Conservation (phyloP, 2,797 vertebrate species). For the Acomys russatus region DNA sequence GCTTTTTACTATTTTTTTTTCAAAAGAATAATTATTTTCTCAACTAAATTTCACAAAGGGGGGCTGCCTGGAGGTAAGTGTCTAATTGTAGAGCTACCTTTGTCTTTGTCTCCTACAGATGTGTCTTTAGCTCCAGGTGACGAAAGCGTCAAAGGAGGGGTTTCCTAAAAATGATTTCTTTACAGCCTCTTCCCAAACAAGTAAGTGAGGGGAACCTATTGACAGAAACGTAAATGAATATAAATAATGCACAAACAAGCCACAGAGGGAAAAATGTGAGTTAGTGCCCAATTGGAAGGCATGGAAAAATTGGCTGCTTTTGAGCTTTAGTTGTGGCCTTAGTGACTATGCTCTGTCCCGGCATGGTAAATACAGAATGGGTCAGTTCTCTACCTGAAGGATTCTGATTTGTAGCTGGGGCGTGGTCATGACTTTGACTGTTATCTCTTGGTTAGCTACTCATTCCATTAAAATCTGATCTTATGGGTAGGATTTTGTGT, state of each 20-base stretch:
- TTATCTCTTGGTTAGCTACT: background rate
- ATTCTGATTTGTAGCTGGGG: background rate
- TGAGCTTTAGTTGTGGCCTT: background rate
- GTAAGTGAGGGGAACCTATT: background rate
- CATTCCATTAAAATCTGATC: slow-evolving; percentile 39
- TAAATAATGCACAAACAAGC: background rate
- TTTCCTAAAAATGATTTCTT: slow-evolving; percentile 56
- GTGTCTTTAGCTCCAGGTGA: background rate
- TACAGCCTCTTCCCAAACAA: background rate
- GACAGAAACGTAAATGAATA: background rate
- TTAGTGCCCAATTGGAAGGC: background rate
- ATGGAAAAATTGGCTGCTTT: background rate
- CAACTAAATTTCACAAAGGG: slow-evolving; percentile 65
- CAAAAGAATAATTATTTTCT: slow-evolving; percentile 73
- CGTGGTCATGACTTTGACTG: background rate
- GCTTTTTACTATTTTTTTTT: slow-evolving; percentile 73
- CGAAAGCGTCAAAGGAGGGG: slow-evolving; percentile 34
- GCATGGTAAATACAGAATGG: background rate
- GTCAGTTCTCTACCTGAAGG: background rate
- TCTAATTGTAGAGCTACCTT: slow-evolving; percentile 58
- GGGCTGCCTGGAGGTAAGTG: slow-evolving; percentile 42
- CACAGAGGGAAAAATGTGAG: background rate
- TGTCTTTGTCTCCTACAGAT: slow-evolving; percentile 53
- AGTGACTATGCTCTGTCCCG: background rate
- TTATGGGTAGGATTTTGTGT: background rate